These are phyloP conservation scores for Cryptotermes secundus DNA, from an alignment of 1,140 invertebrate species.

Conservation along the genomic window DNA sequence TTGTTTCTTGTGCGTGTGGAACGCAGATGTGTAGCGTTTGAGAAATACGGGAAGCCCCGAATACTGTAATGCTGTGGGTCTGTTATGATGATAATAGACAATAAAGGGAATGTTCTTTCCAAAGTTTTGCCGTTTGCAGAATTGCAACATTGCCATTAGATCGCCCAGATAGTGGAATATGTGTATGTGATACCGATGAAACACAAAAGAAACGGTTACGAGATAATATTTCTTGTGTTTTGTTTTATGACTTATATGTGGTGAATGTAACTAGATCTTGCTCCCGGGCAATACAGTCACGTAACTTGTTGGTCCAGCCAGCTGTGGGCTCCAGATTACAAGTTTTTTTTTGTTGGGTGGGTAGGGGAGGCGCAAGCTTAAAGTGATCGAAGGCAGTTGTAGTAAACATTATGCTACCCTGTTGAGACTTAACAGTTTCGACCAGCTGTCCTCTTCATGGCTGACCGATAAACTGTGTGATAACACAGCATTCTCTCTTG, in stretches of 20 bases:
- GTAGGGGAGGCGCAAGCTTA: neutral
- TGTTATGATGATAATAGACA: neutral
- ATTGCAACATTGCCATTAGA: neutral
- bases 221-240: neutral
- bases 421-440: too few relatives aligned
- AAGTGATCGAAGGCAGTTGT: neutral
- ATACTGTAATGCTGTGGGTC: too few relatives aligned
- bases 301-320: neutral
- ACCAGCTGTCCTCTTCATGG: too few relatives aligned
- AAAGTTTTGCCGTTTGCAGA: neutral
- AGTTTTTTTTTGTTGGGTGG: neutral
- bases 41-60: too few relatives aligned
- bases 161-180: neutral
- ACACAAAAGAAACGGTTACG: neutral
- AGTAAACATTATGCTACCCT: neutral
- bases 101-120: neutral
- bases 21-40: too few relatives aligned
- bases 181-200: neutral
- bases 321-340: conserved; percentile 14
- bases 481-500: too few relatives aligned
- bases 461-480: too few relatives aligned
- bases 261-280: neutral
- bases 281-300: neutral
- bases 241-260: neutral
- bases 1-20: too few relatives aligned